These are phyloP conservation scores for Eupeodes latifasciatus DNA, from an alignment of 2,888 invertebrate genomes.

Conservation along the genomic window DNA sequence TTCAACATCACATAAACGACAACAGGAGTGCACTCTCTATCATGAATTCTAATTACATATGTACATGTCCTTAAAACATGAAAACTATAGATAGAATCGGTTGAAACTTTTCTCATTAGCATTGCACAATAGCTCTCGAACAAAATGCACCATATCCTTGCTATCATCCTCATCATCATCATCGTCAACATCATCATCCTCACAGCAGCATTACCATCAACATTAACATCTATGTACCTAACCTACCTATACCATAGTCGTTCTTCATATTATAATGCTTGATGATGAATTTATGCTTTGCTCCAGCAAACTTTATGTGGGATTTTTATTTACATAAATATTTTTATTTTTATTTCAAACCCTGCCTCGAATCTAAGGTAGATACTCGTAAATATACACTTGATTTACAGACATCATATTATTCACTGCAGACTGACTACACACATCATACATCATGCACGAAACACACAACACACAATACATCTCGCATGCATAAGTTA, in stretches of 20 bases:
- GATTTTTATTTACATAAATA: background rate
- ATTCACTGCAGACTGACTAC: no score
- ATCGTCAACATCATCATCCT: background rate
- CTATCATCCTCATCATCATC: constrained; percentile 1
- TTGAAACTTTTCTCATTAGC: constrained; percentile 72
- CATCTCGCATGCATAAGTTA: background rate
- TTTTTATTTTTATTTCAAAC: background rate
- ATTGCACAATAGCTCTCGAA: constrained; percentile 35
- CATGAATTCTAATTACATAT: constrained; percentile 55
- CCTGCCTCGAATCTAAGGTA: background rate
- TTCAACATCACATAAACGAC: constrained; percentile 42
- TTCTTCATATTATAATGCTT: constrained; percentile 12
- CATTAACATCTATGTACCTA: background rate
- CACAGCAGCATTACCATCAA: background rate
- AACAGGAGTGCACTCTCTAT: constrained; percentile 41
- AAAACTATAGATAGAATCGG: constrained; percentile 52
- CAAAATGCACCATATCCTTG: constrained; percentile 11
- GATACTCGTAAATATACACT: background rate
- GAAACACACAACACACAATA: background rate
- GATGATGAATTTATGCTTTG: constrained; percentile 20
- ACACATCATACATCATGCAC: background rate
- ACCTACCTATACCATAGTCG: background rate
- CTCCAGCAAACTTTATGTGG: constrained; percentile 16
- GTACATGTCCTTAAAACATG: constrained; percentile 50
- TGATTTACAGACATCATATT: background rate